A percentile compares a stretch with the other conserved stretches of the same genome.
Evolutionary conservation across 2,113 vertebrate species (phyloP).

Genomic region (Sterna hirundo): DNA sequence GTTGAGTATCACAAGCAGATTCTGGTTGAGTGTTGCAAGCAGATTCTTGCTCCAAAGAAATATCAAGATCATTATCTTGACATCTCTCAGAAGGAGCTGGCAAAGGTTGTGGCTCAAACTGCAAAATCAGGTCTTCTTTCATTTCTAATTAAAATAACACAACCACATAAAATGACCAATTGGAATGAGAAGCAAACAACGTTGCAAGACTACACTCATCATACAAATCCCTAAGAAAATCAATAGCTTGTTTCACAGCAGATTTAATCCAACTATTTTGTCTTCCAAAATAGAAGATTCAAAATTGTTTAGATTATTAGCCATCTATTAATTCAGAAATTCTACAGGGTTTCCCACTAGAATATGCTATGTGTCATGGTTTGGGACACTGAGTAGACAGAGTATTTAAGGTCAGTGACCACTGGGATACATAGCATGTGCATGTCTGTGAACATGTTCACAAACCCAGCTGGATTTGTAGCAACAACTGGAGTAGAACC

Average conservation of each 20-base stretch:
- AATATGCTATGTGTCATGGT: not conserved
- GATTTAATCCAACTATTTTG: not conserved
- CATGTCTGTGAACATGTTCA: accelerated
- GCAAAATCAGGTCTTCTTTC: constrained; percentile 84
- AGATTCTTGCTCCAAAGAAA: constrained; percentile 81
- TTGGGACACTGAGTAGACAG: not conserved
- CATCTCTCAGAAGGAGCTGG: constrained; percentile 71
- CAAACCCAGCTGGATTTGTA: not conserved
- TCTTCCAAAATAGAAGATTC: not conserved
- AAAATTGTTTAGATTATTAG: not conserved
- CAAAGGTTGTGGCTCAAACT: constrained; percentile 88
- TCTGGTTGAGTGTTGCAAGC: constrained; percentile 31
- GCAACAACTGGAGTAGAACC: not conserved
- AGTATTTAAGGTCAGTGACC: not conserved
- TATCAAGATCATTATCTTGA: constrained; percentile 86
- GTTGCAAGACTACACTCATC: not conserved
- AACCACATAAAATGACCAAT: not conserved
- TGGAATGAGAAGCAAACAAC: constrained; percentile 7
- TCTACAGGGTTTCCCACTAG: not conserved
- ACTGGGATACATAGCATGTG: not conserved
- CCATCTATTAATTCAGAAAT: not conserved
- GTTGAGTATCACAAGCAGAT: not conserved
- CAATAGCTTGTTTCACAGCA: not conserved
- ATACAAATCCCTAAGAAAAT: not conserved
- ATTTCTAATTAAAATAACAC: constrained; percentile 74